Evolutionary conservation across 2,113 vertebrate species (phyloP), one percentile per base, ranked within the genome.

Genomic region (Nyctereutes procyonoides): DNA sequence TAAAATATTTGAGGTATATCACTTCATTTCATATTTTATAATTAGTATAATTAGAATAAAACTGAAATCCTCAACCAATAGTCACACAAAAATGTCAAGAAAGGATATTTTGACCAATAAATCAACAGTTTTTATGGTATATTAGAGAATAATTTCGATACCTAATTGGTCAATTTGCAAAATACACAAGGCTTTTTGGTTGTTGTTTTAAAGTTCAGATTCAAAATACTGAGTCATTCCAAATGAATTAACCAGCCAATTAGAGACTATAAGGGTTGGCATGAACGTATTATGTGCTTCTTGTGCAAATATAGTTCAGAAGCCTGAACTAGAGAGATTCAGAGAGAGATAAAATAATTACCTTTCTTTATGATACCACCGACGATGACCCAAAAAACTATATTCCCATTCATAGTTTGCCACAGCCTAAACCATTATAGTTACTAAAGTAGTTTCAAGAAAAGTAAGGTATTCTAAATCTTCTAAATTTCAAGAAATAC

Each of bases 11-110:
- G 60, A 90, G 86, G 9, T 16, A 24, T 24, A 38, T 13, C 14
- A 60, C 7, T 79, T 79, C n/a, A 55, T 71, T 32, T 81, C 16
- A 55, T 0, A 32, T 38, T 81, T 90, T 51, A 58, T 2, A 77
- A 13, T 82, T 87, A 77, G 43, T 74, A 26, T 26, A 87, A 81
- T 58, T 90, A 93, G 53, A 82, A 56, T 62, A 76, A 96, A 74
- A 74, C 30, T 80, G 48, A 95, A 69, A 94, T 82, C 12, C 14
- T 12, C 77, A 15, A 77, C 43, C 77, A 26, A 7, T 77, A 28
- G 6, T 48, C 0, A 58, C 24, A 22, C 28, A 69, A 83, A 73
- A 85, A 81, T 7, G 12, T 65, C 20, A 79, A 30, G n/a, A 69
- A 38, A 56, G 1, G 17, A 22, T 7, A 16, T 30, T 83, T 94